Evolutionary conservation across 2,797 vertebrate genomes (phyloP).

Genomic region (Amphiprion clarkii): DNA sequence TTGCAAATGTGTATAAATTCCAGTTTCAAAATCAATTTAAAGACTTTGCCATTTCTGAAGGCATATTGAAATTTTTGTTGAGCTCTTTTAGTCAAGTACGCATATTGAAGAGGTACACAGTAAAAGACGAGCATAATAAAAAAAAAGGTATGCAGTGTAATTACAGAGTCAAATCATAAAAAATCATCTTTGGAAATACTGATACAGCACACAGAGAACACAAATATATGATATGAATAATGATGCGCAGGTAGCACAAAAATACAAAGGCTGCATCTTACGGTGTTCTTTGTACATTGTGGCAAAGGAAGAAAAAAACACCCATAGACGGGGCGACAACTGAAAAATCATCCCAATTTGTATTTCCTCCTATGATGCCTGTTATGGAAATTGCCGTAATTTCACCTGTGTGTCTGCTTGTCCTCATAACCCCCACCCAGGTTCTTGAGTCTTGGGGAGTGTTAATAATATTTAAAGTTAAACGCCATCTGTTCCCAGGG

Average conservation of each 20-base stretch:
- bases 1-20: no score
- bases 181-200: no score
- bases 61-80: no score
- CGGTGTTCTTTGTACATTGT: no score
- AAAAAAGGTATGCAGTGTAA: background rate
- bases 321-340: slow-evolving; percentile 6
- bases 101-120: background rate
- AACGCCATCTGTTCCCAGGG: slow-evolving; percentile 81
- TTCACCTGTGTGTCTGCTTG: slow-evolving; percentile 67
- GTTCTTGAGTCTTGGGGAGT: slow-evolving; percentile 61
- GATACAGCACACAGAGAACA: no score
- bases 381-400: slow-evolving; percentile 62
- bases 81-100: background rate
- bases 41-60: no score
- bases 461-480: slow-evolving; percentile 85
- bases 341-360: slow-evolving; percentile 52
- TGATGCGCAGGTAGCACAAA: slow-evolving; percentile 8
- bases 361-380: slow-evolving; percentile 58
- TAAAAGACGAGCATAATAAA: background rate
- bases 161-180: no score
- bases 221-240: background rate
- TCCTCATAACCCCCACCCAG: slow-evolving; percentile 46
- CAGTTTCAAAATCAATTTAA: no score
- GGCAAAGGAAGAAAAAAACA: background rate
- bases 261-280: background rate